Evolutionary conservation across 2,888 invertebrate species (phyloP).

Genomic region (Cataglyphis albicans): DNA sequence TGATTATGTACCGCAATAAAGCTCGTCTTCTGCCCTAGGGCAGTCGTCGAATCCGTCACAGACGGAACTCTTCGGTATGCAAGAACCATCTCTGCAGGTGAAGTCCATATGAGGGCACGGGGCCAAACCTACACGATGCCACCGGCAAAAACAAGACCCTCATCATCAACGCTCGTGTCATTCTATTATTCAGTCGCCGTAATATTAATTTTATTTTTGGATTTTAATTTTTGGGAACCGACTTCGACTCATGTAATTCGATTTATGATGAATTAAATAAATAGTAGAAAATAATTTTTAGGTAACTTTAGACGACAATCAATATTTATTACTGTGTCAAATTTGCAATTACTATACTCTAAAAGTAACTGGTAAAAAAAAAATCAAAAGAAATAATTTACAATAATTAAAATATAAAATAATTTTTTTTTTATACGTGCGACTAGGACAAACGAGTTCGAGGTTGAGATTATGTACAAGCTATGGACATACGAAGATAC

Average conservation of each 20-base stretch:
- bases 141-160: conserved; percentile 75
- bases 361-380: neutral
- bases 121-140: conserved; percentile 82
- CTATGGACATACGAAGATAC: conserved; percentile 72
- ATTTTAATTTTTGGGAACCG: neutral
- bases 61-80: conserved; percentile 90
- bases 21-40: conserved; percentile 86
- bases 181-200: conserved; percentile 44
- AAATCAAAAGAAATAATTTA: neutral
- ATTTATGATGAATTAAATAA: conserved; percentile 9
- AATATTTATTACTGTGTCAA: conserved; percentile 9
- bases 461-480: conserved; percentile 63
- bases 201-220: conserved; percentile 42
- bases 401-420: neutral
- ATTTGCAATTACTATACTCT: neutral
- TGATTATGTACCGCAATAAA: conserved; percentile 83
- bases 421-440: neutral
- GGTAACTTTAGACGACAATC: neutral
- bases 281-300: conserved; percentile 15
- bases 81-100: conserved; percentile 91
- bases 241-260: neutral
- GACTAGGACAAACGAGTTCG: conserved; percentile 37
- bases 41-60: conserved; percentile 93
- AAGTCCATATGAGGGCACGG: conserved; percentile 87
- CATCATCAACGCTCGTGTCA: conserved; percentile 71